Evolutionary conservation across 1,140 invertebrate species (phyloP).

Genomic region (Nautilus pompilius): DNA sequence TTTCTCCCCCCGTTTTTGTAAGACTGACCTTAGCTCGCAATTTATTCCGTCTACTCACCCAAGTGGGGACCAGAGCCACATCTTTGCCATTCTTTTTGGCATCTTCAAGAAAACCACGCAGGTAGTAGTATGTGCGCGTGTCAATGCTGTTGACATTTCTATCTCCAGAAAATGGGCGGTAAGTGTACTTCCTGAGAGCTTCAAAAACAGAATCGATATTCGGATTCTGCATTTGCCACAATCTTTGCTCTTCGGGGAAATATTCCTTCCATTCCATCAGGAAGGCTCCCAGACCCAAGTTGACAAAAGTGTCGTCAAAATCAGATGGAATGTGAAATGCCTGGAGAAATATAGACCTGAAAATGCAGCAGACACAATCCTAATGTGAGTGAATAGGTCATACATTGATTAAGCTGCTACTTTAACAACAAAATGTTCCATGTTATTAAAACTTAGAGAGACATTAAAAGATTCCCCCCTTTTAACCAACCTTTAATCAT

Average conservation of each 20-base stretch:
- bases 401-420: no score
- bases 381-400: no score
- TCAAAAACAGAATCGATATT: conserved; percentile 35
- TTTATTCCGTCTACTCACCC: conserved; percentile 37
- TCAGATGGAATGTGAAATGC: conserved; percentile 48
- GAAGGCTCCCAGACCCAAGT: conserved; percentile 39
- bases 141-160: conserved; percentile 37
- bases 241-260: conserved; percentile 16
- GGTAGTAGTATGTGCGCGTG: conserved; percentile 40
- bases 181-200: conserved; percentile 38
- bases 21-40: no score
- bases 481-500: no score
- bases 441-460: no score
- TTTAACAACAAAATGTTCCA: no score
- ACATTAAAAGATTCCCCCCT: no score
- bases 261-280: conserved; percentile 17
- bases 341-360: no score
- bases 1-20: no score
- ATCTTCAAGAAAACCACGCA: conserved; percentile 32
- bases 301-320: conserved; percentile 51
- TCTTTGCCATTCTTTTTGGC: conserved; percentile 17
- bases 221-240: conserved; percentile 28
- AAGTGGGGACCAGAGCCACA: conserved; percentile 40
- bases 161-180: conserved; percentile 37
- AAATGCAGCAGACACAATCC: no score